Evolutionary conservation across 2,888 invertebrate genomes (phyloP).

Genomic region (Danaus chrysippus): DNA sequence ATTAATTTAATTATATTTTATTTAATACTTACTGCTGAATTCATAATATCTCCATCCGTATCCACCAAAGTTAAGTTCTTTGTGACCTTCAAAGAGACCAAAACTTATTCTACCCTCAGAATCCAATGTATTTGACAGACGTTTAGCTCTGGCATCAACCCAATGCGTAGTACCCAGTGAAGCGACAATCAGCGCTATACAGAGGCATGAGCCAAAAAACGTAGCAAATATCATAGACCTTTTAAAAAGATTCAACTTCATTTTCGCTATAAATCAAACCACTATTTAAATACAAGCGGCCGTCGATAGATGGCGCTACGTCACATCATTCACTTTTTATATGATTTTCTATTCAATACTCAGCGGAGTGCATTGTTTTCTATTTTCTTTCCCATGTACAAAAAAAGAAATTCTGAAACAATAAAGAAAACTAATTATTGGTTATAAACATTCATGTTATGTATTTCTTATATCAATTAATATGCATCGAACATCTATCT

Average conservation of each 20-base stretch:
- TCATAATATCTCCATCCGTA: constrained; percentile 88
- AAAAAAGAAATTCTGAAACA: constrained; percentile 58
- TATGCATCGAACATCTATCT: too few relatives aligned
- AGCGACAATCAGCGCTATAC: constrained; percentile 87
- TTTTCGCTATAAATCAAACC: constrained; percentile 42
- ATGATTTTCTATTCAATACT: constrained; percentile 52
- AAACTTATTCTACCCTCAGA: constrained; percentile 89
- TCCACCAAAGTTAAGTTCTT: constrained; percentile 87
- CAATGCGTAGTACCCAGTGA: constrained; percentile 92
- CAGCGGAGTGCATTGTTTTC: constrained; percentile 53
- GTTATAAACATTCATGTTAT: too few relatives aligned
- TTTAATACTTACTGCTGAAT: constrained; percentile 84
- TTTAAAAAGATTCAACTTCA: constrained; percentile 84
- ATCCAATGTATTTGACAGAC: constrained; percentile 82
- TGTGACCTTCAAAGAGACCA: constrained; percentile 92
- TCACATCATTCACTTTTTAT: constrained; percentile 51
- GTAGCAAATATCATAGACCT: constrained; percentile 90
- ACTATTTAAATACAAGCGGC: constrained; percentile 36
- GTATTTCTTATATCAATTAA: too few relatives aligned
- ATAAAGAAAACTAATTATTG: constrained; percentile 18
- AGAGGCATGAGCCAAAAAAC: constrained; percentile 87
- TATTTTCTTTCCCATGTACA: constrained; percentile 46
- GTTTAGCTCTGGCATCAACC: constrained; percentile 86
- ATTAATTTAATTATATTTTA: background rate
- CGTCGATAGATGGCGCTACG: constrained; percentile 60